Evolutionary conservation across 2,113 vertebrate species (phyloP), one percentile per base, ranked within the genome.

Genomic region (Platysternon megacephalum): DNA sequence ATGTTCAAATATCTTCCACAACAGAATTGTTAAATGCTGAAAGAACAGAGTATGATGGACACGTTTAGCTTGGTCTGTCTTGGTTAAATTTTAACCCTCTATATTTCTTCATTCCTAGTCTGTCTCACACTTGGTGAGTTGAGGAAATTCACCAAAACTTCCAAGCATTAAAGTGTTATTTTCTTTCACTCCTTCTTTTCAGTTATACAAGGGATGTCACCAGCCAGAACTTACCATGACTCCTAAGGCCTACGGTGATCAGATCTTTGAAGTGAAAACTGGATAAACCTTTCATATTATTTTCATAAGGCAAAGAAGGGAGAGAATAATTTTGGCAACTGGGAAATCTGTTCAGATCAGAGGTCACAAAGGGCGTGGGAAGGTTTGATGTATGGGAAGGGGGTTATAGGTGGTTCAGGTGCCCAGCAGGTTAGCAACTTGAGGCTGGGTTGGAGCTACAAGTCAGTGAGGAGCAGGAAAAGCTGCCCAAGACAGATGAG

Each of bases 11-110:
- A 96, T 93, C 84, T 83, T 96, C 93, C 39, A 93, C 91, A 97
- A 95, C 91, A 97, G 89, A 95, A 96, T 94, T 51, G 17, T 84
- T 97, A 93, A 97, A 97, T 97, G 88, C 85, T 93, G 89, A 93
- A 91, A 97, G 95, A 93, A 97, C 35, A 28, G 72, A 82, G 42
- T 44, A 65, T 96, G 97, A 98, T 90, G 96, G 98, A 98, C 95
- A 94, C 53, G 89, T 84, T 58, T 88, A 91, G 90, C 61, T 89
- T 21, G 87, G 92, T 84, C 91, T 65, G 86, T 91, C 81, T 78
- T 68, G 56, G 89, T 88, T 95, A 91, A 87, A 82, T 81, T 90
- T 94, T 96, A 96, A 95, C 94, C 84, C 95, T 85, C 85, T 98
- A 95, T 92, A 89, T 95, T 94, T 90, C 88, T 95, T 55, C 48